Conservation (phyloP, 2,113 vertebrate species). For the Cochlearius cochlearius region DNA sequence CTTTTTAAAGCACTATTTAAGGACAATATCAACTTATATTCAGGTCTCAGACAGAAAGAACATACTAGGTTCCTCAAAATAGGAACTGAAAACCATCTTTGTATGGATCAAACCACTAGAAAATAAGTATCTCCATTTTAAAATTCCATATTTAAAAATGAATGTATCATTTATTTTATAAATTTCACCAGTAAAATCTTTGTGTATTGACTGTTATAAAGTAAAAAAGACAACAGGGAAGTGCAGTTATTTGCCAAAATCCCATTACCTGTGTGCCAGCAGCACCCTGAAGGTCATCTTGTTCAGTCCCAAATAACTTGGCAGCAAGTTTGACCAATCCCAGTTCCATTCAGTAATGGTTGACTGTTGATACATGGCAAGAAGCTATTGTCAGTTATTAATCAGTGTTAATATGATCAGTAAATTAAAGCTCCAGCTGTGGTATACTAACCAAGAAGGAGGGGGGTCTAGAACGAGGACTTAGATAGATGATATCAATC, state of each 20-base stretch:
- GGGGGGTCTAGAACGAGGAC: conserved; percentile 79
- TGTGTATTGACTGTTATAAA: neutral
- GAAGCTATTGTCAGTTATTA: conserved; percentile 89
- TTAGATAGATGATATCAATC: conserved; percentile 86
- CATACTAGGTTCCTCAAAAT: neutral
- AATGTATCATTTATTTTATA: neutral
- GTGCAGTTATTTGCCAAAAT: neutral
- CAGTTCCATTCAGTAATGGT: conserved; percentile 84
- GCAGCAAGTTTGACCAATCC: conserved; percentile 90
- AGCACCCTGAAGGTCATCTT: conserved; percentile 88
- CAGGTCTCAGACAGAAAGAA: neutral
- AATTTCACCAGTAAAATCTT: neutral
- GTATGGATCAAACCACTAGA: neutral
- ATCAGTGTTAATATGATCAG: conserved; percentile 93
- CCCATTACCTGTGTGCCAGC: conserved; percentile 89
- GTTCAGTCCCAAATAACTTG: conserved; percentile 82
- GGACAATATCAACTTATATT: neutral
- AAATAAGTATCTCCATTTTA: neutral
- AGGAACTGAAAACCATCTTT: neutral
- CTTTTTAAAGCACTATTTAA: neutral
- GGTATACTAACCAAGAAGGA: conserved; percentile 86
- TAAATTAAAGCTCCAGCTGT: conserved; percentile 92
- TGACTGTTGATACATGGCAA: conserved; percentile 92
- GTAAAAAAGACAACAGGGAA: neutral
- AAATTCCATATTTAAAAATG: neutral